Evolutionary conservation across 2,888 invertebrate genomes (phyloP), one percentile per base, ranked within the genome.

Genomic region (Bruchidius siliquastri): DNA sequence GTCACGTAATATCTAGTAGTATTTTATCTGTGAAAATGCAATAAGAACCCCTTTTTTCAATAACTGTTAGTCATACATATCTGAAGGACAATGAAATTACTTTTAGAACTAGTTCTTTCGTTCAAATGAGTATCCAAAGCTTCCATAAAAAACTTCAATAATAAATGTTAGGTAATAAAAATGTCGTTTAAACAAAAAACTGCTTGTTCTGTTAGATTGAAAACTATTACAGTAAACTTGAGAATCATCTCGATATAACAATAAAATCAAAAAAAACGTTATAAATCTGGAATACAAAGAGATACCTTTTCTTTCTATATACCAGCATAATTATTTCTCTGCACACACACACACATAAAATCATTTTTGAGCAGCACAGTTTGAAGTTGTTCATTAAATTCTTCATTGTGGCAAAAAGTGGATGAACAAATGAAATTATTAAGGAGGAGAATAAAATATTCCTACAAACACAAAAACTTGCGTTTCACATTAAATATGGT

Each of bases 401-500:
- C 22, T 68, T 72, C 22, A 72, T 72, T 68, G 72, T 69, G 20
- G 32, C 68, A 67, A 20, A 67, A 21, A 72, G 69, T 69, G 69
- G 69, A 68, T 32, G 30, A 21, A 72, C 69, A 72, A 68, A 72
- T 69, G 69, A 72, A 72, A 69, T 72, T 72, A 71, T 71, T 71
- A 13, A 49, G 70, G 30, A 76, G 75, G 75, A 77, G 74, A 76
- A 74, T 76, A 78, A 78, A 74, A 76, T 74, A 77, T 78, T 76
- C 76, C 77, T 76, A 71, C 71, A 73, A 32, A 69, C 67, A 73
- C 74, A 78, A 78, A 78, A 78, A 78, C 76, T 78, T 74, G 77
- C 77, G 72, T 72, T 72, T 75, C 77, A 74, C 76, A 75, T 77
- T 74, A 75, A 76, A 78, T 77, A 78, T 75, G 76, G 78, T 77